These are phyloP conservation scores for Tupaia tana DNA, from an alignment of 2,113 vertebrate genomes.

Conservation along the genomic window DNA sequence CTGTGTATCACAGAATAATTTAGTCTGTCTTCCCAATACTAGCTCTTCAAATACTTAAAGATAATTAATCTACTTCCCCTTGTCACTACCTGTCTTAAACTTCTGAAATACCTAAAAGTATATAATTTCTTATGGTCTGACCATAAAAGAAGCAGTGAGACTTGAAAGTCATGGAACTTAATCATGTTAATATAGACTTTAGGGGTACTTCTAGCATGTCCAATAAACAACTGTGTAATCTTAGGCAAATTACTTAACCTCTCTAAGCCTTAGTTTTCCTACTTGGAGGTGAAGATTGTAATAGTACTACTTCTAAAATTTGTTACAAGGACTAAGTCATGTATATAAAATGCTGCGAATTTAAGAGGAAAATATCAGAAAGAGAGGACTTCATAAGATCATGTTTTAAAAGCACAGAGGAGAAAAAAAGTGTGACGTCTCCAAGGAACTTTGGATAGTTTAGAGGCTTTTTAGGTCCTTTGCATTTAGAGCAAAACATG, in stretches of 20 bases:
- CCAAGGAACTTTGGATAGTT: not conserved
- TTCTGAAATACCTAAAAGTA: slow-evolving; percentile 21
- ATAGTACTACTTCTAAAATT: not conserved
- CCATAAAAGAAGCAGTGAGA: not conserved
- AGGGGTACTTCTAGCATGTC: not conserved
- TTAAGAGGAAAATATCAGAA: not conserved
- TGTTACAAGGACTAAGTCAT: not conserved
- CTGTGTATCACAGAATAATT: slow-evolving; percentile 8
- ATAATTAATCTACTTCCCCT: slow-evolving; percentile 45
- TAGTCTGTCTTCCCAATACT: not conserved
- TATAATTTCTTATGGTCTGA: not conserved
- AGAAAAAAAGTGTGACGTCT: not conserved
- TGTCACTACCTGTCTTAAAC: not conserved
- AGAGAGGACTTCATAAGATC: not conserved
- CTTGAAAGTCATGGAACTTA: not conserved
- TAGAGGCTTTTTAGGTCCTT: not conserved
- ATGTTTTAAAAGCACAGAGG: not conserved
- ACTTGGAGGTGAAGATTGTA: slow-evolving; percentile 15
- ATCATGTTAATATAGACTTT: not conserved
- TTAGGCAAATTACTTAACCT: slow-evolving; percentile 1
- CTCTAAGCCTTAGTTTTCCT: slow-evolving; percentile 27
- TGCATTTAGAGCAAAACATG: not conserved
- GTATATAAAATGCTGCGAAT: not conserved
- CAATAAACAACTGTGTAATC: not conserved
- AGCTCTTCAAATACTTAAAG: slow-evolving; percentile 25